Conservation (phyloP, 2,797 vertebrate species). For the Gallinago nigripennis region DNA sequence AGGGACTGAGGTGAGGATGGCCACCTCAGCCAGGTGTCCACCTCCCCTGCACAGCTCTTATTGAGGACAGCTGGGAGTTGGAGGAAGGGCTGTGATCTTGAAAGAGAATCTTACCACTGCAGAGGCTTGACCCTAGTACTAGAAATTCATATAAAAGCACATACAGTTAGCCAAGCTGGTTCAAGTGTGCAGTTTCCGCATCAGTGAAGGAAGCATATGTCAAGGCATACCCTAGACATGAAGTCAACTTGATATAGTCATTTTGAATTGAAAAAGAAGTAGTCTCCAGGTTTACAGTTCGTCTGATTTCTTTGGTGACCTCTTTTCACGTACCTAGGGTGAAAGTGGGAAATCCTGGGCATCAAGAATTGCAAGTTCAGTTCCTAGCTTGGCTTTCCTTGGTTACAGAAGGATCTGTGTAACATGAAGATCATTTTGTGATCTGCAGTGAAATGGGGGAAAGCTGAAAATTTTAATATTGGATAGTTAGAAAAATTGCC, state of each 20-base stretch:
- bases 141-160: neutral
- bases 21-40: neutral
- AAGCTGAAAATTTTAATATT: slow-evolving; percentile 2
- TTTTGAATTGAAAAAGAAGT: neutral
- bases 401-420: neutral
- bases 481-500: slow-evolving; percentile 48
- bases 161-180: neutral
- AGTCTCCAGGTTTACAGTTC: neutral
- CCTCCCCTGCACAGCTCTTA: neutral
- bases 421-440: neutral
- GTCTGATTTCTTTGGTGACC: neutral
- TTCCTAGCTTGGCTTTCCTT: neutral
- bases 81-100: neutral
- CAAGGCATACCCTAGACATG: rapidly evolving
- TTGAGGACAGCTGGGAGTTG: neutral
- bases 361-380: neutral
- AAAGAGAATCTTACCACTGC: neutral
- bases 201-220: neutral
- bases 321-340: neutral
- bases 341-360: neutral
- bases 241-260: neutral
- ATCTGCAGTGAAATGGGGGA: neutral
- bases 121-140: neutral
- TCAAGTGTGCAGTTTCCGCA: neutral
- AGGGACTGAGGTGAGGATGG: neutral